Base-by-base conservation (phyloP, 2,888 invertebrate species). In the Rhagium mordax region DNA sequence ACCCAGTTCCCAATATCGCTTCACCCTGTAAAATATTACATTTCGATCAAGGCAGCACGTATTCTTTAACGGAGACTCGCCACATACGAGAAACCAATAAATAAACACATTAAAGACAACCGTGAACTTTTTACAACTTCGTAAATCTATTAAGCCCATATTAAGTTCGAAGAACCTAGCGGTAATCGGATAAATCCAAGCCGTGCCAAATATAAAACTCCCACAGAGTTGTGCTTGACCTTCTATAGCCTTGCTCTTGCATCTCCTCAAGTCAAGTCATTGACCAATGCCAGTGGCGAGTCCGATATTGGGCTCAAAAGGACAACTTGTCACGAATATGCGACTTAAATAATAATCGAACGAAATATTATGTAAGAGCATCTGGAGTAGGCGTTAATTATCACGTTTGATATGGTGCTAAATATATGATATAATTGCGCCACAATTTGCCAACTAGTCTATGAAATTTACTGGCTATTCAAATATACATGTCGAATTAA, bases 211-310 rank as follows among this genome's bases (percentile, higher is more conserved):
- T 41, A 47, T 55, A 48, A 49, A 59, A 70, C 73, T 68, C 71
- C 73, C 68, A 71, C 65, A 48, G 72, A 61, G 16, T 55, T 41
- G 64, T 69, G 69, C 55, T 59, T 76, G 75, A 76, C 75, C 75
- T 76, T 55, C 68, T 27, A 10, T 70, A 27, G 74, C 68, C 61
- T 41, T 65, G 47, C 57, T 59, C 72, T 59, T 51, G 49, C 65
- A 71, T 67, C 71, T 67, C 51, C 13, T 18, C 67, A 67, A 71
- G 74, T 74, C 74, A 71, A 66, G 74, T 74, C 74, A 71, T 62
- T 71, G 74, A 74, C 74, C 74, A 74, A 55, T 47, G 24, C 53
- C 59, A 64, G 62, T 64, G 68, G 57, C 47, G 70, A 64, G 20
- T 16, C 15, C 33, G 59, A 29, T 15, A 33, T 33, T 21, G 18